Conservation (phyloP, 2,888 invertebrate genomes). For the Conops quadrifasciatus region DNA sequence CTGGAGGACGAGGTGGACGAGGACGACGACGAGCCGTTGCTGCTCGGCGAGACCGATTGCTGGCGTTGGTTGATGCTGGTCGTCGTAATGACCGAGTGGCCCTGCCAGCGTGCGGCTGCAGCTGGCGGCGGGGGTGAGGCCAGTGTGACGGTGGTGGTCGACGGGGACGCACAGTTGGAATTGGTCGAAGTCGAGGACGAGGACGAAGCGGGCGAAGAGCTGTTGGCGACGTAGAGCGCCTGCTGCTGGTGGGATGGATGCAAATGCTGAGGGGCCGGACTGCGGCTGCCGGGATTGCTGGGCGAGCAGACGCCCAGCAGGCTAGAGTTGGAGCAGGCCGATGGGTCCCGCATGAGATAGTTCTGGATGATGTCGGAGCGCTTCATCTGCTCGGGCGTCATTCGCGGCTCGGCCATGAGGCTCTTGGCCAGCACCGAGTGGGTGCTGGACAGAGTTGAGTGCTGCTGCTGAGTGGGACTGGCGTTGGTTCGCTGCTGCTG, state of each 20-base stretch:
- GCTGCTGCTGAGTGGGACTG: conserved; percentile 45
- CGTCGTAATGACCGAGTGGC: conserved; percentile 72
- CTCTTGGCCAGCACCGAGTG: conserved; percentile 91
- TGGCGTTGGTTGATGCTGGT: conserved; percentile 67
- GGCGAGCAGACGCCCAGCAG: conserved; percentile 49
- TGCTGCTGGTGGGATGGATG: conserved; percentile 44
- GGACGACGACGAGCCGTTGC: conserved; percentile 58
- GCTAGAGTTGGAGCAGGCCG: conserved; percentile 46
- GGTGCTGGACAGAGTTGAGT: conserved; percentile 79
- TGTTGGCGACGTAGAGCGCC: conserved; percentile 34
- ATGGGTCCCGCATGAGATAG: conserved; percentile 81
- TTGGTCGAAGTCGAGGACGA: conserved; percentile 50
- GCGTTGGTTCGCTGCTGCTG: conserved; percentile 20
- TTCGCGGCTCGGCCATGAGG: conserved; percentile 90
- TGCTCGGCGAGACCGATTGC: conserved; percentile 63
- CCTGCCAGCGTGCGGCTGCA: conserved; percentile 59
- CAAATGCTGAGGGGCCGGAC: conserved; percentile 46
- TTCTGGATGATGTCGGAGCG: conserved; percentile 92
- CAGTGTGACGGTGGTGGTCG: conserved; percentile 59
- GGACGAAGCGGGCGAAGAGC: conserved; percentile 38
- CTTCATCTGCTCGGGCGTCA: conserved; percentile 92
- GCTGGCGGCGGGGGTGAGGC: conserved; percentile 57
- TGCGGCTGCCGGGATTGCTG: conserved; percentile 53
- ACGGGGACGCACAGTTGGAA: conserved; percentile 60
- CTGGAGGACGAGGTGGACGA: conserved; percentile 48